Evolutionary conservation across 2,113 vertebrate species (phyloP), one percentile per base, ranked within the genome.

Genomic region (Ceyx melanurus): DNA sequence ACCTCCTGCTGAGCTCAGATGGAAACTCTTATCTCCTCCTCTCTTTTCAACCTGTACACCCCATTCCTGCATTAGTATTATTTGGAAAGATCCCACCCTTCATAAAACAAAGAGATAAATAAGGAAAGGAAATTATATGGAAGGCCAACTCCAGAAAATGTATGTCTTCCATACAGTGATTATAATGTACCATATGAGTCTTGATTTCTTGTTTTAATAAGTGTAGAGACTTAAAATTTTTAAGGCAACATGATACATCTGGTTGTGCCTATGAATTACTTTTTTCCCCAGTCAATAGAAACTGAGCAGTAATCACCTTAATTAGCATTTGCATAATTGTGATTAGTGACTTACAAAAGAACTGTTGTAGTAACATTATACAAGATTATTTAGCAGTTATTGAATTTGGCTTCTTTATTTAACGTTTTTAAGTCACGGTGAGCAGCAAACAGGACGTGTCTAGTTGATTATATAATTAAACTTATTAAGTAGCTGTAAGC

Each of bases 251-350:
- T 85, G 94, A 91, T 95, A 77, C 46, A 67, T 70, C 84, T 97
- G 94, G 75, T 94, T 96, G 64, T 94, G 67, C 86, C 76, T 84
- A 89, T 88, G 92, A 95, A 93, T 94, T 95, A 76, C 56, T 33
- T 93, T 74, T 72, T 72, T 65, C 81, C 89, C 78, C 83, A 92
- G 92, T 95, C 92, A 95, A 96, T 92, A 96, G 95, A 97, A 96
- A 94, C 76, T 61, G 70, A 96, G 83, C 86, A 93, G 91, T 97
- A 97, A 97, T 97, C 97, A 97, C 57, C 89, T 95, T 97, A 97
- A 98, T 97, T 98, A 97, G 94, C 77, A 94, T 97, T 97, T 97
- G 82, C 97, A 97, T 97, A 97, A 97, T 96, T 96, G 93, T 90
- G 86, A 98, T 97, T 96, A 97, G 93, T 93, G 96, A 96, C 95